Base-by-base conservation (phyloP, 2,113 vertebrate species). In the Chascanopsetta lugubris region DNA sequence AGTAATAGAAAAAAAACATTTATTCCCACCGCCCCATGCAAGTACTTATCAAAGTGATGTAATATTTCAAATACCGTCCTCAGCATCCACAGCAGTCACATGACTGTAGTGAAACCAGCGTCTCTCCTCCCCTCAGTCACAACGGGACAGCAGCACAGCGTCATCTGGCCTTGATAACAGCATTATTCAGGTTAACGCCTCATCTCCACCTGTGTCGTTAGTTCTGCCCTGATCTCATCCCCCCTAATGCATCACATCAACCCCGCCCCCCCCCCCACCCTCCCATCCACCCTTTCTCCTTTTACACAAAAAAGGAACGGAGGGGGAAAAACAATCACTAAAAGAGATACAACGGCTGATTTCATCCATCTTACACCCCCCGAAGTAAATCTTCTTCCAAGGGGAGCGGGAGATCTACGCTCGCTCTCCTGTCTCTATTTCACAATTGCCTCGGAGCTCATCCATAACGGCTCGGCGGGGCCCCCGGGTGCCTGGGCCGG, bases 311-410 rank as follows among this genome's bases (percentile, higher is more conserved):
- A 75, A 68, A 56, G 29, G 72, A 73, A 64, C 15, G 43, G 67
- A 72, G 75, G 75, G 49, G 75, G 49, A 86, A 86, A 88, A 88
- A 87, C 84, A 90, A 88, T 89, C 88, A 90, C 77, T 79, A 80
- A 82, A 55, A 75, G 75, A 86, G 85, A 90, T 84, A 87, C 79
- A 69, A 61, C 48, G 71, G 75, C 80, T 84, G 86, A 88, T 89
- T 91, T 81, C 88, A 91, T 89, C 86, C 84, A 77, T 86, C 88
- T 85, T 82, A 20, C 72, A 38, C 43, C 69, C 43, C 69, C 69
- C 17, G 65, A 45, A 80, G 83, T 88, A 85, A 87, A 88, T 89
- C 89, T 90, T 71, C n/a, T n/a, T 71, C 32, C 12, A 46, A 49
- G 53, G 59, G 68, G 61, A 79, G 72, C 47, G 2, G n/a, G 67